A percentile compares a stretch with the other conserved stretches of the same genome.
Evolutionary conservation across 2,888 invertebrate species (phyloP).

Genomic region (Yponomeuta plumbellus): DNA sequence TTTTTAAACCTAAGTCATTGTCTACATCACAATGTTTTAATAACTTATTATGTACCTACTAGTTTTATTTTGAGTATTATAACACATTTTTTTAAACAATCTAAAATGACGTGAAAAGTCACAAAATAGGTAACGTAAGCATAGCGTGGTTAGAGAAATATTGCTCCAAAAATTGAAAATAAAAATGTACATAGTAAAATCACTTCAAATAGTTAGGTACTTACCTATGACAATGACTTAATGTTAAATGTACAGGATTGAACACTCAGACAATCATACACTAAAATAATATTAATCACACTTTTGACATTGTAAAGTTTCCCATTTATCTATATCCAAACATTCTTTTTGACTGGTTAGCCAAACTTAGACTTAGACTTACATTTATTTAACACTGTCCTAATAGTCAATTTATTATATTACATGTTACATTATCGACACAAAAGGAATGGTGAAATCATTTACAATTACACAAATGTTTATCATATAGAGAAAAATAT

Average conservation of each 20-base stretch:
- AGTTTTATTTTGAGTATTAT: neutral
- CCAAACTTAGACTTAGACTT: constrained; percentile 59
- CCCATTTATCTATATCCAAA: constrained; percentile 67
- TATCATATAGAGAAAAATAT: constrained; percentile 59
- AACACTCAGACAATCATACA: constrained; percentile 58
- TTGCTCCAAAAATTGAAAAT: neutral
- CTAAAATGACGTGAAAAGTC: neutral
- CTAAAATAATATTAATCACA: constrained; percentile 73
- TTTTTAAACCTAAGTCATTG: constrained; percentile 72
- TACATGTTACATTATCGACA: constrained; percentile 50
- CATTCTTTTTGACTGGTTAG: constrained; percentile 68
- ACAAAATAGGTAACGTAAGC: neutral
- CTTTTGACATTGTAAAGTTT: constrained; percentile 76
- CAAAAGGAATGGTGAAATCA: constrained; percentile 65
- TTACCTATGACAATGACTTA: constrained; percentile 60
- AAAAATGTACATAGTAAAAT: neutral
- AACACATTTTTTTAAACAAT: neutral
- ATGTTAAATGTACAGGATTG: constrained; percentile 57
- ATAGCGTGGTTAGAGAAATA: neutral
- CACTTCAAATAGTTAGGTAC: neutral
- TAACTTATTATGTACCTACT: constrained; percentile 2
- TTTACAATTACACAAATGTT: constrained; percentile 46
- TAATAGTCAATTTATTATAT: constrained; percentile 67
- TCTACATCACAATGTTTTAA: constrained; percentile 31
- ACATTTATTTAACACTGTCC: constrained; percentile 41